These are phyloP conservation scores for Myotis yumanensis DNA, from an alignment of 2,113 vertebrate genomes.

Conservation along the genomic window DNA sequence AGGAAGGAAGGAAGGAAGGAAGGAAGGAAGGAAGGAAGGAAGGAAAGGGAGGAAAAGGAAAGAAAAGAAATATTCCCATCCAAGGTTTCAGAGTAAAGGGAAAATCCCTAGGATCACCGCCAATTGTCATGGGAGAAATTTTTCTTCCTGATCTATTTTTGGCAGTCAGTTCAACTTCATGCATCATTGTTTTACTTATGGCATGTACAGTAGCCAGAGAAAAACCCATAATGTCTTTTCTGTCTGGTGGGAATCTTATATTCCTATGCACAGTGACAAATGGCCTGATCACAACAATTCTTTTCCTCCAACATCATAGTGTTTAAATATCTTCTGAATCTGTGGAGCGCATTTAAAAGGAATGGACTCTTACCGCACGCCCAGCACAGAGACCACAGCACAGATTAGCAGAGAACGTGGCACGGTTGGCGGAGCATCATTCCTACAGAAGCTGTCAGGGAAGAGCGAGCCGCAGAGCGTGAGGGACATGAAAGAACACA, in stretches of 20 bases:
- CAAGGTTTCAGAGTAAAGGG: conserved; percentile 53
- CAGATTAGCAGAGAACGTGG: background rate
- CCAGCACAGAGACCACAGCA: background rate
- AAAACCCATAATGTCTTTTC: conserved; percentile 65
- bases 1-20: no score
- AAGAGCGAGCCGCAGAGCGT: background rate
- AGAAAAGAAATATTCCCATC: background rate
- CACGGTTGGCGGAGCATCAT: background rate
- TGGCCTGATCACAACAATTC: conserved; percentile 37
- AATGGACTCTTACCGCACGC: conserved; percentile 22
- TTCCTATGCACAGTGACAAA: conserved; percentile 65
- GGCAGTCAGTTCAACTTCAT: conserved; percentile 73
- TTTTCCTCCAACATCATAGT: conserved; percentile 32
- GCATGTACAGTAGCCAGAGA: conserved; percentile 70
- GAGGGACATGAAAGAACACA: background rate
- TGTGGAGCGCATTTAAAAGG: conserved; percentile 18
- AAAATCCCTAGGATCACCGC: conserved; percentile 62
- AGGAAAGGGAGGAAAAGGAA: rapidly evolving
- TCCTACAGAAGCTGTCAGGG: conserved; percentile 10
- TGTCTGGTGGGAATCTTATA: conserved; percentile 69
- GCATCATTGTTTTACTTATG: conserved; percentile 76
- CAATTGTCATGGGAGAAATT: conserved; percentile 71
- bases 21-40: rapidly evolving
- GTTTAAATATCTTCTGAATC: conserved; percentile 65
- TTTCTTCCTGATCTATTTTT: conserved; percentile 77